Conservation (phyloP, 2,113 vertebrate species). For the Larimichthys crocea region DNA sequence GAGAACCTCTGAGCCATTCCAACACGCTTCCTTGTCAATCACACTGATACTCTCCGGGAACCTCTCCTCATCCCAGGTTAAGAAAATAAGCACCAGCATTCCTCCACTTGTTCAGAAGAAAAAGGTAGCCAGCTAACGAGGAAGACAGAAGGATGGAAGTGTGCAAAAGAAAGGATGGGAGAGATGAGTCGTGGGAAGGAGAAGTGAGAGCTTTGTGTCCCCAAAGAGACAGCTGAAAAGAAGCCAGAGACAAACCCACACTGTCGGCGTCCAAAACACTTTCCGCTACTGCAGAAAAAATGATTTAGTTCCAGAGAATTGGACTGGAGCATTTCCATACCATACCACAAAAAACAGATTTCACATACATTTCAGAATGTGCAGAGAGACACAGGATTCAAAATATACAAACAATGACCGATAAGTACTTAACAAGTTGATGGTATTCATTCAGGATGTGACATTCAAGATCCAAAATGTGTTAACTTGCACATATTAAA, state of each 20-base stretch:
- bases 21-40: constrained; percentile 76
- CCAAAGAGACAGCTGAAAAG: constrained; percentile 34
- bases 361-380: constrained; percentile 32
- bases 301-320: constrained; percentile 7
- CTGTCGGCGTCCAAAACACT: constrained; percentile 35
- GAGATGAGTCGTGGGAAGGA: constrained; percentile 16
- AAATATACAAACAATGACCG: constrained; percentile 3
- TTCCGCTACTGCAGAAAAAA: constrained; percentile 37
- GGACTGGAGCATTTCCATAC: constrained; percentile 18
- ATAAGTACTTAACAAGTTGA: neutral
- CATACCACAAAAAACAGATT: constrained; percentile 43
- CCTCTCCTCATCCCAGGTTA: constrained; percentile 62
- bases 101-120: constrained; percentile 59
- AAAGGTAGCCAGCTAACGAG: constrained; percentile 48
- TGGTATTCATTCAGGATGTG: neutral
- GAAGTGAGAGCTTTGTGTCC: constrained; percentile 31
- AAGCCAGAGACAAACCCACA: constrained; percentile 44
- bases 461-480: neutral
- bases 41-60: constrained; percentile 53
- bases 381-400: neutral
- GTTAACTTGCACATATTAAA: neutral
- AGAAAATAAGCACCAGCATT: constrained; percentile 79
- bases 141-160: constrained; percentile 53
- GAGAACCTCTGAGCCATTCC: constrained; percentile 60
- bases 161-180: neutral